Base-by-base conservation (phyloP, 2,797 vertebrate species). In the Scomberomorus guttatus region DNA sequence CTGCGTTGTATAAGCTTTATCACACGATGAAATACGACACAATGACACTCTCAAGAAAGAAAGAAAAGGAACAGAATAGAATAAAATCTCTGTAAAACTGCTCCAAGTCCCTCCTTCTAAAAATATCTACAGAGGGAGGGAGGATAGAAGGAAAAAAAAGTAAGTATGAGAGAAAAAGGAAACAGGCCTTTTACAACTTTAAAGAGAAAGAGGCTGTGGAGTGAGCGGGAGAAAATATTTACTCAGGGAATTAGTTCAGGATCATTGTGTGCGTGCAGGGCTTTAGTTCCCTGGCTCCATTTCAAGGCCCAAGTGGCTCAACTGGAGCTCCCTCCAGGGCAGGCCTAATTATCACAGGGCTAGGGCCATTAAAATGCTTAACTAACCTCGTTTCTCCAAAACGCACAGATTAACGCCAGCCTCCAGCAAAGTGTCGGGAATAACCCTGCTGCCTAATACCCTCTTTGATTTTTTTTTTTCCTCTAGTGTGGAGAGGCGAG, bases 321-420 rank as follows among this genome's bases (percentile, higher is more conserved):
- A 95, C 91, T 96, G 92, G 94, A 95, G 95, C 96, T 97, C 97
- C 97, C 98, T 97, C 95, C 96, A 96, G 98, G 98, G 97, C 96
- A 98, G 96, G 96, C 95, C 97, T 99, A 99, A 99, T 99, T 99
- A 99, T 97, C 97, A 99, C 97, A 98, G 97, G 97, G 97, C 97
- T 95, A 96, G 96, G 96, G 96, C 97, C 97, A 99, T 99, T 99
- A 98, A 98, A 96, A 98, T 97, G 97, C 97, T 97, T 98, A 98
- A 97, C 98, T 97, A 98, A 96, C 96, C 96, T 97, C 95, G 92
- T 95, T 98, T 97, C 96, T 97, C 95, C 96, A 96, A 98, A 97
- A 96, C 95, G 96, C 96, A 93, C 94, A 97, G 98, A 99, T 98
- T 98, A 99, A 96, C 95, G 92, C 91, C 95, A 94, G 97, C 98